phyloP scores from a whole-genome alignment of 2,888 invertebrate species.

The Apodemia duryi region DNA sequence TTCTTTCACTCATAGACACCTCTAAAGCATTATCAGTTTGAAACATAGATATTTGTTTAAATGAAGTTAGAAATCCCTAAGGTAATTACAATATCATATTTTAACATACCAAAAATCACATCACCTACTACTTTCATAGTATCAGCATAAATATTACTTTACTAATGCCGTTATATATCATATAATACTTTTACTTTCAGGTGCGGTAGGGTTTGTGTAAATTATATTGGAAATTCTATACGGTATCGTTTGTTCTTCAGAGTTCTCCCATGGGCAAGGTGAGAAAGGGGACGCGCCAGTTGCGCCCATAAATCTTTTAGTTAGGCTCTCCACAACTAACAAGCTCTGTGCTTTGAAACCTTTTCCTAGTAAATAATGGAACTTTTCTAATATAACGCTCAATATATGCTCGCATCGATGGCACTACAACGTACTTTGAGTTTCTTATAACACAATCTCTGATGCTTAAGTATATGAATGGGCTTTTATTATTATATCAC shows the following conservation, averaged over 20 bases:
- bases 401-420: slow-evolving; percentile 6
- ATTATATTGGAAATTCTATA: slow-evolving; percentile 73
- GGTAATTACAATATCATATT: too few species aligned
- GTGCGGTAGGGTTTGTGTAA: slow-evolving; percentile 56
- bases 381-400: slow-evolving; percentile 52
- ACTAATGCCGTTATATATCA: background rate
- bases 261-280: slow-evolving; percentile 65
- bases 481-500: background rate
- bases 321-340: slow-evolving; percentile 69
- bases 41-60: too few species aligned
- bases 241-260: slow-evolving; percentile 71
- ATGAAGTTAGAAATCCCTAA: too few species aligned
- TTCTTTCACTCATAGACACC: too few species aligned
- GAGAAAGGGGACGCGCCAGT: slow-evolving; percentile 56
- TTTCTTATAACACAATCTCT: background rate
- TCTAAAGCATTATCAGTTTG: too few species aligned
- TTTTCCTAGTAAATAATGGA: slow-evolving; percentile 54
- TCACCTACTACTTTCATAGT: background rate
- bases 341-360: slow-evolving; percentile 49
- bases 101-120: too few species aligned
- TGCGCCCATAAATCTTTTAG: slow-evolving; percentile 75
- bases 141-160: background rate
- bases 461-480: background rate
- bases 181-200: slow-evolving; percentile 33
- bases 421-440: background rate